Percentiles rank a stretch among this genome's conserved stretches.
Conservation (phyloP, 2,797 vertebrate genomes). For the Molothrus ater region DNA sequence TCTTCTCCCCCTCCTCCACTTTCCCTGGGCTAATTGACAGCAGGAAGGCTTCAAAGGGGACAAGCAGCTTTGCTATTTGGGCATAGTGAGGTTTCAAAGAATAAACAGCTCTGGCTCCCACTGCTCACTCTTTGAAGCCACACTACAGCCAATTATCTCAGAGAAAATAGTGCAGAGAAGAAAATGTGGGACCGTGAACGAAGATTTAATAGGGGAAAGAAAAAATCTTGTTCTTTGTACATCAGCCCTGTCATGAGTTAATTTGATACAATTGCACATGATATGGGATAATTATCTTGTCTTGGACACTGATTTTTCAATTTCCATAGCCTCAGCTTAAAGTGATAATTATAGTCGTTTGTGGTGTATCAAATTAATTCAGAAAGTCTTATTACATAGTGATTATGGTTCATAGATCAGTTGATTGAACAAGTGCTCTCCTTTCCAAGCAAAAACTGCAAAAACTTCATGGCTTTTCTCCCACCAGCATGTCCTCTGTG, state of each 20-base stretch:
- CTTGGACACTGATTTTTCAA: not conserved
- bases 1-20: not conserved
- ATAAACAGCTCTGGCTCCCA: not conserved
- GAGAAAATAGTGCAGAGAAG: not conserved
- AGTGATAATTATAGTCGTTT: not conserved
- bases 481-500: fast-evolving
- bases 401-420: not conserved
- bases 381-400: not conserved
- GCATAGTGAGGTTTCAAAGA: not conserved
- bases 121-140: not conserved
- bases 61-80: not conserved
- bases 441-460: not conserved
- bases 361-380: not conserved
- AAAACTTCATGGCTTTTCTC: not conserved
- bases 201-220: not conserved
- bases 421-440: not conserved
- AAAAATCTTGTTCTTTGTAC: not conserved
- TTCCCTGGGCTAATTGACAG: slow-evolving; percentile 4
- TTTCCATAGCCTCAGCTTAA: not conserved
- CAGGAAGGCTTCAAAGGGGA: slow-evolving; percentile 34
- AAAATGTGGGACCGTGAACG: not conserved
- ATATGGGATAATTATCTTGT: not conserved
- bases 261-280: not conserved
- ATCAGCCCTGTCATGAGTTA: not conserved
- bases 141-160: not conserved